Percentiles rank a stretch among this genome's conserved stretches.
These are phyloP conservation scores for Limonius californicus DNA, from an alignment of 1,140 invertebrate species.

Conservation along the genomic window DNA sequence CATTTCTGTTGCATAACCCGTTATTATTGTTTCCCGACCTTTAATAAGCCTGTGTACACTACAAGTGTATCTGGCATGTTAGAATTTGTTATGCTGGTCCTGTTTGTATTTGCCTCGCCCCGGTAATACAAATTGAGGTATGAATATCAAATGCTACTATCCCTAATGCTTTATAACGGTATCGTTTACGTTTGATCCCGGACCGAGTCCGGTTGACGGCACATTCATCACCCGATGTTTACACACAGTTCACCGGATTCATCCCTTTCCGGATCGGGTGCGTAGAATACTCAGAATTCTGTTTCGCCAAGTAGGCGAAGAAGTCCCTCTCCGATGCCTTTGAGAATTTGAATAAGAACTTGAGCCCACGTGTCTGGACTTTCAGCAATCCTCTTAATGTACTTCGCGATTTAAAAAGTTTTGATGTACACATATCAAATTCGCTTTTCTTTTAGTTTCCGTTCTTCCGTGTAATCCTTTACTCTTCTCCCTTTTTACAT, in stretches of 20 bases:
- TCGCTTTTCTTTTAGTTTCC: too few relatives aligned
- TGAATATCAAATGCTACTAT: background rate
- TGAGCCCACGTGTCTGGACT: background rate
- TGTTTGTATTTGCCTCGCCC: too few relatives aligned
- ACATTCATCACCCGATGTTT: slow-evolving; percentile 6
- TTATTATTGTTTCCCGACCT: too few relatives aligned
- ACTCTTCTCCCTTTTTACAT: too few relatives aligned
- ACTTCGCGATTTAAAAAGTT: too few relatives aligned
- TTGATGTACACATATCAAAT: too few relatives aligned
- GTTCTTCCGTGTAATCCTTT: too few relatives aligned
- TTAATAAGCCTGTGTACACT: too few relatives aligned
- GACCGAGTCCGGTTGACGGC: slow-evolving; percentile 4
- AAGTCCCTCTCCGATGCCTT: background rate
- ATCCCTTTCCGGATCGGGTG: background rate
- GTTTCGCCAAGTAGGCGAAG: background rate
- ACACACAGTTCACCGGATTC: slow-evolving; percentile 5
- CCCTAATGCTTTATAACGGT: background rate
- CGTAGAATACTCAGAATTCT: background rate
- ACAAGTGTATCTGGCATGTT: too few relatives aligned
- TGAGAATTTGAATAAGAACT: slow-evolving; percentile 10
- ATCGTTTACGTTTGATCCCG: slow-evolving; percentile 1
- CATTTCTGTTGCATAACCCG: too few relatives aligned
- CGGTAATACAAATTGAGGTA: slow-evolving; percentile 4
- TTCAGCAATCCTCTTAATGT: too few relatives aligned
- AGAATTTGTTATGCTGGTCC: too few relatives aligned